phyloP scores from a whole-genome alignment of 2,888 invertebrate genomes.

The Pristionchus japonicus region DNA sequence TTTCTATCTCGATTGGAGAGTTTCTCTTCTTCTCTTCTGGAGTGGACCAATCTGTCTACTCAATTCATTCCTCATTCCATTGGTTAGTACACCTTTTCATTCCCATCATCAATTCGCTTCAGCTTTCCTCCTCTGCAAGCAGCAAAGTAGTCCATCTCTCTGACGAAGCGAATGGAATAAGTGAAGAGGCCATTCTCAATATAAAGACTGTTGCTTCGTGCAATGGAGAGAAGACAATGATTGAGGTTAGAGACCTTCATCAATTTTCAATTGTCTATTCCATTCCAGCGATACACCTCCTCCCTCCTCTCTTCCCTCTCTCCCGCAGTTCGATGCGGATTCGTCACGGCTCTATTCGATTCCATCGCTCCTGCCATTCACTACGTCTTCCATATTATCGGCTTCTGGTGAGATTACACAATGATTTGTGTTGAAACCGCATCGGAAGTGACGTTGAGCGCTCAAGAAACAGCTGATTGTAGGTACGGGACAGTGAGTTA shows the following conservation, averaged over 20 bases:
- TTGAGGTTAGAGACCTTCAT: slow-evolving; percentile 35
- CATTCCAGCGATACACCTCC: not conserved
- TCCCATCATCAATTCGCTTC: not conserved
- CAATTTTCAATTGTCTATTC: too few species aligned
- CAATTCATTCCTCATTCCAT: not conserved
- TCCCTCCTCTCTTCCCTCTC: not conserved
- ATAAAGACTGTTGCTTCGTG: slow-evolving; percentile 30
- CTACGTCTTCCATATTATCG: not conserved
- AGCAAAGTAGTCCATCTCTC: not conserved
- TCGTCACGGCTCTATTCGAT: not conserved
- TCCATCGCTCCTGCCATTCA: not conserved
- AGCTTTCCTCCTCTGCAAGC: not conserved
- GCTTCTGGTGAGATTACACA: not conserved
- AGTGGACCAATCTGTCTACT: slow-evolving; percentile 7
- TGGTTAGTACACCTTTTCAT: not conserved
- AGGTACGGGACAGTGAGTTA: slow-evolving; percentile 10
- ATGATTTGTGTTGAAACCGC: too few species aligned
- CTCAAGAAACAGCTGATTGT: too few species aligned
- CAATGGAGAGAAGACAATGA: slow-evolving; percentile 39
- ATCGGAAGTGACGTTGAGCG: too few species aligned
- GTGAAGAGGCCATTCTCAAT: slow-evolving; percentile 27
- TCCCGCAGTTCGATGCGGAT: not conserved
- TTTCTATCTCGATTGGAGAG: slow-evolving; percentile 9
- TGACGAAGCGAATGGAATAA: slow-evolving; percentile 21
- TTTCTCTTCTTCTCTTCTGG: slow-evolving; percentile 26